Evolutionary conservation across 2,888 invertebrate genomes (phyloP).

Genomic region (Zhengitettix transpicula): DNA sequence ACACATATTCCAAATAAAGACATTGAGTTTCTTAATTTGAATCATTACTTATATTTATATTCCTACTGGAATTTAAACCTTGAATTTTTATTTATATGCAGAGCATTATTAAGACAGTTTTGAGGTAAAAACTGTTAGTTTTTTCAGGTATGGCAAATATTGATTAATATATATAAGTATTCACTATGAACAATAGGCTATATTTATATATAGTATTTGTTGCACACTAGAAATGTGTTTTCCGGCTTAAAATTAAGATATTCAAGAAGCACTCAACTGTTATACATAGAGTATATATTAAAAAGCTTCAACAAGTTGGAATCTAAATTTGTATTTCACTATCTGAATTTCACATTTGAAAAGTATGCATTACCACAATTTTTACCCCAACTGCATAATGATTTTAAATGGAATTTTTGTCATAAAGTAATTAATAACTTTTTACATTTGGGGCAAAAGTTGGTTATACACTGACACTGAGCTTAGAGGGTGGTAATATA

Average conservation of each 20-base stretch:
- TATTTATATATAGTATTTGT: no score
- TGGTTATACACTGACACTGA: not conserved
- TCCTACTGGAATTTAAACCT: no score
- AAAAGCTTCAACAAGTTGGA: constrained; percentile 10
- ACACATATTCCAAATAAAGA: no score
- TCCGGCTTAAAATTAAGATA: not conserved
- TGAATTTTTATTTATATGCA: no score
- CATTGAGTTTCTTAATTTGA: no score
- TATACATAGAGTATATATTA: not conserved
- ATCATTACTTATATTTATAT: no score
- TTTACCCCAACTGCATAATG: not conserved
- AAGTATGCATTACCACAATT: not conserved
- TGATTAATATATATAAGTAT: no score
- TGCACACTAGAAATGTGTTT: no score
- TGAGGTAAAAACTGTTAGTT: no score
- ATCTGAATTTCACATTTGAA: not conserved
- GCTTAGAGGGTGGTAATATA: not conserved
- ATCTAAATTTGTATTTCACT: not conserved
- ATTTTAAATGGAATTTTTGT: not conserved
- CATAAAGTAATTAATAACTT: not conserved
- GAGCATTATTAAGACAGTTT: no score
- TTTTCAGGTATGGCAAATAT: no score
- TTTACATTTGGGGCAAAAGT: not conserved
- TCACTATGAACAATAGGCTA: no score
- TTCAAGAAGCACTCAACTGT: not conserved